Evolutionary conservation across 1,140 invertebrate species (phyloP), one percentile per base, ranked within the genome.

Genomic region (Aphelinus certus): DNA sequence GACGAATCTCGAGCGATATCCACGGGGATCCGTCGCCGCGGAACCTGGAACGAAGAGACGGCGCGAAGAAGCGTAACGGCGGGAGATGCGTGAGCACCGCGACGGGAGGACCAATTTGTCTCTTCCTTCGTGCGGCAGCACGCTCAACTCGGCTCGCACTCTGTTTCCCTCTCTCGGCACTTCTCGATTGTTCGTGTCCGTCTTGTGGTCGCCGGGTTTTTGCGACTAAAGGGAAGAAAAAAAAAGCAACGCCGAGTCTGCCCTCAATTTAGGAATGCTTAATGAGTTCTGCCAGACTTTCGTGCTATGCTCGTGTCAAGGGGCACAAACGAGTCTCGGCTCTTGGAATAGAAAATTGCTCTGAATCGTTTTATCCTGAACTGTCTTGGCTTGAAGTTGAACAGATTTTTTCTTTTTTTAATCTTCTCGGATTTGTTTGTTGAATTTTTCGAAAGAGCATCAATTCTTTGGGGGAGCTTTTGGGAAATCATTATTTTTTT

Each of bases 51-150:
- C n/a, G 10, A 70, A 43, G 42, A n/a, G 26, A 26, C 26, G 26
- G 26, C 26, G 6, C 6, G 56, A 73, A 46, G 63, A 63, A 48
- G 51, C 3, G 26, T 57, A 57, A n/a, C 42, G n/a, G 26, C 47
- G 10, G 9, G 58, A 70, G 46, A 67, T 56, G 72, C 58, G 67
- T 70, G 62, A 75, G 64, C 26, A 7, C 61, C 43, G 51, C 47
- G 53, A 49, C 45, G 57, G 57, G 51, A 70, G 70, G 70, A 75
- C 46, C 51, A 75, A 57, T 75, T 75, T 64, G 60, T 75, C 73
- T 74, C 65, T 48, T 69, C 51, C 51, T 3, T 53, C 58, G 10
- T n/a, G 55, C 55, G 51, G 47, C 53, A 66, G 53, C 63, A 66
- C 45, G 47, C 3, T 2, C 9, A 7, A 26, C 57, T 61, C 66